Percentiles rank a stretch among this genome's conserved stretches.
Conservation (phyloP, 2,888 invertebrate species). For the Xiphydria camelus region DNA sequence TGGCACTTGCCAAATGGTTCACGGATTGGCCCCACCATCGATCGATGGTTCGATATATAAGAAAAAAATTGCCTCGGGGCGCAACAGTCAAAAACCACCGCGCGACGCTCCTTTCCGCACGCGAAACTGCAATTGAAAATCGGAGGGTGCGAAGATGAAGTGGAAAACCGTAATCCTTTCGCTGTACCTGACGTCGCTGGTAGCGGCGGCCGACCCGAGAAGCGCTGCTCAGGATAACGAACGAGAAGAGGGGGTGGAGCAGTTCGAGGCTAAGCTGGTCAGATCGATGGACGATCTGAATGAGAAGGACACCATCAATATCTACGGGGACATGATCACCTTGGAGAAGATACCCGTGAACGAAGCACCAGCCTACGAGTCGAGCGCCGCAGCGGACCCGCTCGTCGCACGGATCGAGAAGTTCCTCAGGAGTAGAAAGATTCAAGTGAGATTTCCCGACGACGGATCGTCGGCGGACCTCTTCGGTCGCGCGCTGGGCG, state of each 20-base stretch:
- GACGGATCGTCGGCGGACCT: slow-evolving; percentile 49
- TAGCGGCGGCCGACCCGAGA: slow-evolving; percentile 2
- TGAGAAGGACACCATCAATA: slow-evolving; percentile 33
- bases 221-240: neutral
- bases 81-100: slow-evolving; percentile 46
- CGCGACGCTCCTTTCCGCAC: slow-evolving; percentile 6
- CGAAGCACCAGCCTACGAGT: slow-evolving; percentile 10
- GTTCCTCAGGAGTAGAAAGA: slow-evolving; percentile 44
- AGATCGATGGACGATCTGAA: slow-evolving; percentile 46
- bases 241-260: slow-evolving; percentile 8
- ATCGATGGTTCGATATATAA: slow-evolving; percentile 46
- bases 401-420: slow-evolving; percentile 46
- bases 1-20: slow-evolving; percentile 55
- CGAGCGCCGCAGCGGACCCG: slow-evolving; percentile 35
- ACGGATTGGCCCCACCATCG: slow-evolving; percentile 46
- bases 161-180: slow-evolving; percentile 20
- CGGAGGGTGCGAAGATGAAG: slow-evolving; percentile 27
- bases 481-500: slow-evolving; percentile 49
- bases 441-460: slow-evolving; percentile 42
- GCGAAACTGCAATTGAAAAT: too few relatives aligned
- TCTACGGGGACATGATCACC: slow-evolving; percentile 46
- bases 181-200: slow-evolving; percentile 3
- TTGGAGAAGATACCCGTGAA: slow-evolving; percentile 42
- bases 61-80: slow-evolving; percentile 44
- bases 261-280: slow-evolving; percentile 38